Conservation (phyloP, 2,113 vertebrate genomes). For the Dicaeum eximium region DNA sequence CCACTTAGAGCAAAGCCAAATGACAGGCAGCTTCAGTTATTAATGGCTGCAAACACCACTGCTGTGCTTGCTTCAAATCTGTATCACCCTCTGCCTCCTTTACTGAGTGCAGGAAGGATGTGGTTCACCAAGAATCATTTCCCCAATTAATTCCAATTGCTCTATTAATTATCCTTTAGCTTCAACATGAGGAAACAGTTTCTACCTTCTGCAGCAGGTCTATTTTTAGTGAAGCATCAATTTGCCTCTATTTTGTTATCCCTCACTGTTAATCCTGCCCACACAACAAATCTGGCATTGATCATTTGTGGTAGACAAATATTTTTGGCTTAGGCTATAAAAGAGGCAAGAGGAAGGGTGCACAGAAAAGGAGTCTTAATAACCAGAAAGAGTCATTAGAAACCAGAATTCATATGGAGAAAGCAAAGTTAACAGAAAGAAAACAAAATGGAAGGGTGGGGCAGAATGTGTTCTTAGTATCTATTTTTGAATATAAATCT, state of each 20-base stretch:
- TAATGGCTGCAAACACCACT: not conserved
- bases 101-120: conserved; percentile 50
- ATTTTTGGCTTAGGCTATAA: not conserved
- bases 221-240: conserved; percentile 56
- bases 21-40: not conserved
- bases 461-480: not conserved
- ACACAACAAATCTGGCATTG: conserved; percentile 55
- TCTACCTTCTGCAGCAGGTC: conserved; percentile 46
- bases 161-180: conserved; percentile 54
- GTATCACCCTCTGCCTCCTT: not conserved
- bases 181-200: conserved; percentile 59
- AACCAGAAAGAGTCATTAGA: not conserved
- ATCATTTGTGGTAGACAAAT: conserved; percentile 31
- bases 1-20: not conserved
- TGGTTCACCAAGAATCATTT: conserved; percentile 63
- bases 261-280: conserved; percentile 24
- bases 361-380: not conserved
- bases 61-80: not conserved
- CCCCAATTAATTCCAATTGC: conserved; percentile 58
- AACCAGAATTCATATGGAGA: not conserved
- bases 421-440: not conserved
- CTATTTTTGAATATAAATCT: not conserved
- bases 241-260: conserved; percentile 29
- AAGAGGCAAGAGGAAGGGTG: not conserved
- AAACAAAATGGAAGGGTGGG: not conserved